Percentiles rank a stretch among this genome's conserved stretches.
phyloP scores from a whole-genome alignment of 2,888 invertebrate genomes.

The Drosophila seclusa region DNA sequence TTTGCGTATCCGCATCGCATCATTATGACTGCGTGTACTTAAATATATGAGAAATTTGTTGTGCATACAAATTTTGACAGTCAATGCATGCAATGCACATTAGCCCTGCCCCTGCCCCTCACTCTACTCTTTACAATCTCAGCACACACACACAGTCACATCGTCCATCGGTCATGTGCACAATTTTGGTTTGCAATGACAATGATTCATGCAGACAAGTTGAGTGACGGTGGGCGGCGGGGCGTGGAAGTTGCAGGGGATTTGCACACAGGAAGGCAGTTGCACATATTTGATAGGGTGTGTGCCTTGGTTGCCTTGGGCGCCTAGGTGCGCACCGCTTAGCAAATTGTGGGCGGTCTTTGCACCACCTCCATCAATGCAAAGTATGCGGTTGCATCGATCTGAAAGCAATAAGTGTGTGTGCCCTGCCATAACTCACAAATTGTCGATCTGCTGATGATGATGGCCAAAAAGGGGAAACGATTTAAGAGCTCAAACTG shows the following conservation, averaged over 20 bases:
- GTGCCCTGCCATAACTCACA: conserved; percentile 26
- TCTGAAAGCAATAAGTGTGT: conserved; percentile 17
- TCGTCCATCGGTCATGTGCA: conserved; percentile 66
- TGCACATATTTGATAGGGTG: conserved; percentile 18
- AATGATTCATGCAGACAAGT: conserved; percentile 68
- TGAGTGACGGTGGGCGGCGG: not conserved
- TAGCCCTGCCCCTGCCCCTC: conserved; percentile 42
- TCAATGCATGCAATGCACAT: conserved; percentile 66
- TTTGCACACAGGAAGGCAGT: not conserved
- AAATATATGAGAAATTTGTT: conserved; percentile 81
- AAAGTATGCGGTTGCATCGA: conserved; percentile 52
- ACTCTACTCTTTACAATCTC: conserved; percentile 23
- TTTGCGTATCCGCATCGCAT: conserved; percentile 72
- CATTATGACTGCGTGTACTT: conserved; percentile 71
- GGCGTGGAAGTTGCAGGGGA: not conserved
- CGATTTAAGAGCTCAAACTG: conserved; percentile 26
- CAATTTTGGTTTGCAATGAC: conserved; percentile 68
- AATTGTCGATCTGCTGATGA: conserved; percentile 41
- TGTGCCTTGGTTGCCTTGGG: conserved; percentile 9
- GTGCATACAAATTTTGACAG: conserved; percentile 80
- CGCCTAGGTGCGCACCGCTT: conserved; percentile 27
- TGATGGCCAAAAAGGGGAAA: conserved; percentile 9
- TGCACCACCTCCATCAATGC: conserved; percentile 17
- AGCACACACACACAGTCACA: conserved; percentile 25
- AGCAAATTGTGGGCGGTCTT: conserved; percentile 32